A percentile compares a stretch with the other conserved stretches of the same genome.
Evolutionary conservation across 2,888 invertebrate genomes (phyloP).

Genomic region (Asteroscopus sphinx): DNA sequence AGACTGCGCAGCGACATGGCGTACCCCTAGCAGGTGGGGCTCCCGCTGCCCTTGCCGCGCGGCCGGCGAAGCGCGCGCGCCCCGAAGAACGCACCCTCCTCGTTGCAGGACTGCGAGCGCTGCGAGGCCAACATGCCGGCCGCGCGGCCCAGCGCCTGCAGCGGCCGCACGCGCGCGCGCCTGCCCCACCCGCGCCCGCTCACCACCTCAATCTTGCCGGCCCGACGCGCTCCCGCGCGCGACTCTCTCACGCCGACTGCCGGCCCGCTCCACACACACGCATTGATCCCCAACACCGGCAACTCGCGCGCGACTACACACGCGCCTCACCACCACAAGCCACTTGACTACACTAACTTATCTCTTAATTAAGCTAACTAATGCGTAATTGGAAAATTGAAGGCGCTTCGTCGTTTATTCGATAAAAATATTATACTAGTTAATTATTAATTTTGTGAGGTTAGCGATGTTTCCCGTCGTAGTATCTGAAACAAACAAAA

Average conservation of each 20-base stretch:
- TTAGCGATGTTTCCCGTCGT: slow-evolving; percentile 69
- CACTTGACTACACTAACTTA: slow-evolving; percentile 74
- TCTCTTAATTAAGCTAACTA: slow-evolving; percentile 71
- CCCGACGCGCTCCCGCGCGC: slow-evolving; percentile 66
- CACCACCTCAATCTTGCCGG: slow-evolving; percentile 88
- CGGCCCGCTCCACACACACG: slow-evolving; percentile 52
- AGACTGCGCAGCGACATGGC: slow-evolving; percentile 92
- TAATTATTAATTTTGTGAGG: slow-evolving; percentile 64
- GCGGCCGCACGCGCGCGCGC: slow-evolving; percentile 88
- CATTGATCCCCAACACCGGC: slow-evolving; percentile 56
- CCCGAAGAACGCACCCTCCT: slow-evolving; percentile 89
- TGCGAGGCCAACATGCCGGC: slow-evolving; percentile 88
- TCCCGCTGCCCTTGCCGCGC: slow-evolving; percentile 89
- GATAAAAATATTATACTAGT: slow-evolving; percentile 65
- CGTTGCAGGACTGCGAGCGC: slow-evolving; percentile 89
- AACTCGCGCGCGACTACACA: slow-evolving; percentile 46
- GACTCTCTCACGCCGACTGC: slow-evolving; percentile 59
- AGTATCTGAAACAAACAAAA: slow-evolving; percentile 84
- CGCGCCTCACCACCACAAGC: slow-evolving; percentile 55
- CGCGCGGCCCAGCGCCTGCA: slow-evolving; percentile 85
- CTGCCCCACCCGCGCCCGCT: slow-evolving; percentile 87
- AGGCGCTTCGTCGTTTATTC: slow-evolving; percentile 84
- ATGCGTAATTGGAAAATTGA: slow-evolving; percentile 78
- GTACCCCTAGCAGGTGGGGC: slow-evolving; percentile 91
- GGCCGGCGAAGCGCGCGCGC: slow-evolving; percentile 89